Conservation (phyloP, 2,888 invertebrate species). For the Sympetrum striolatum region DNA sequence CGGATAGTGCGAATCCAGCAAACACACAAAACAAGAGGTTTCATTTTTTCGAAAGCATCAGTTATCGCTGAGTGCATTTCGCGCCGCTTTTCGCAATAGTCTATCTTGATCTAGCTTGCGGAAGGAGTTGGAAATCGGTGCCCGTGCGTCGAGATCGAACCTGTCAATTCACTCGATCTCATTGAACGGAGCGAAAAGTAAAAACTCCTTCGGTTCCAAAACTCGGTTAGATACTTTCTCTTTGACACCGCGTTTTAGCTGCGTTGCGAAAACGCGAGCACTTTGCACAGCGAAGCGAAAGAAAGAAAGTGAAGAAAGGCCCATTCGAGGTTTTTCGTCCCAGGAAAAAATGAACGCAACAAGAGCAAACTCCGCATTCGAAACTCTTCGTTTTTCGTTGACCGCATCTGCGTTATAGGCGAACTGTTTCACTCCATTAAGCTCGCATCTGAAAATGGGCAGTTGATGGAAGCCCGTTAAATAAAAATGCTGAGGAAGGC, state of each 20-base stretch:
- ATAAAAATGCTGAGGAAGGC: neutral
- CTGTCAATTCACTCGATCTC: neutral
- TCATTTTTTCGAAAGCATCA: neutral
- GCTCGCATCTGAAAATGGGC: neutral
- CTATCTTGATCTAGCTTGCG: neutral
- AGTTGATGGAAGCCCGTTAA: neutral
- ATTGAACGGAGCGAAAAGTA: neutral
- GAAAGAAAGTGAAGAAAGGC: no score
- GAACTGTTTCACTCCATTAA: neutral
- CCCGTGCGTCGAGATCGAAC: neutral
- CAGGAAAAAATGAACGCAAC: neutral
- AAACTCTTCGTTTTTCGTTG: neutral
- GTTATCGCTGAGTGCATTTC: neutral
- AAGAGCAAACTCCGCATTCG: neutral
- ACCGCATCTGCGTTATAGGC: neutral
- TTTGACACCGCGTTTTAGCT: neutral
- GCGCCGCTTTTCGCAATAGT: neutral
- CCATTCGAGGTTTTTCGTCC: neutral
- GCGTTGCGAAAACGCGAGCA: neutral
- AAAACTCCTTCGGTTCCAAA: neutral
- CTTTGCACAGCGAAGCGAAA: neutral
- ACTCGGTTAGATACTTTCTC: no score
- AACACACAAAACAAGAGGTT: neutral
- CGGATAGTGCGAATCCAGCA: neutral
- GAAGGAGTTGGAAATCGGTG: neutral